Conservation (phyloP, 2,888 invertebrate species). For the Hipparchia semele region DNA sequence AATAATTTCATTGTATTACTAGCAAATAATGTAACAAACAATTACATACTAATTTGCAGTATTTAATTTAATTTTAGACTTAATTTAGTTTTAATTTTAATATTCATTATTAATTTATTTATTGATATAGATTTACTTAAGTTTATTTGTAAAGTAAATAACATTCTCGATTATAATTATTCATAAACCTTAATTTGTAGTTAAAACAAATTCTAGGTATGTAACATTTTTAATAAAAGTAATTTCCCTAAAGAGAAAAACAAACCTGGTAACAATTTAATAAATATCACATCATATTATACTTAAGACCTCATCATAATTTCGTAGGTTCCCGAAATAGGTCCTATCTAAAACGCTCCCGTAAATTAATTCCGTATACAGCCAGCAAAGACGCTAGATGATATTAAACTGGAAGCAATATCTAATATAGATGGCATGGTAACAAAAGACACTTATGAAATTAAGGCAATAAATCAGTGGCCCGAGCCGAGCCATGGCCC, state of each 20-base stretch:
- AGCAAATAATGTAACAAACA: too few relatives aligned
- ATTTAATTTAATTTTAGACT: too few relatives aligned
- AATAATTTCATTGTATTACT: too few relatives aligned
- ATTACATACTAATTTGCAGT: too few relatives aligned
- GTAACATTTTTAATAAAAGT: too few relatives aligned
- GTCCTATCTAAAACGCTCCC: conserved; percentile 20
- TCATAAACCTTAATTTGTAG: too few relatives aligned
- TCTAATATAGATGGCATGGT: conserved; percentile 58
- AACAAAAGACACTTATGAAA: conserved; percentile 83
- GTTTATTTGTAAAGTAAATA: too few relatives aligned
- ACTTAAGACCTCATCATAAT: conserved; percentile 8
- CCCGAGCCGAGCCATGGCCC: conserved; percentile 64
- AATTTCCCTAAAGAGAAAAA: background rate
- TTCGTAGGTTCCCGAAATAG: background rate
- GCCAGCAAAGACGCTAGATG: conserved; percentile 33
- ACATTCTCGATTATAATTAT: too few relatives aligned
- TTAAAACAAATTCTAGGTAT: too few relatives aligned
- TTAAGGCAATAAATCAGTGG: conserved; percentile 80
- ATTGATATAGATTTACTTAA: too few relatives aligned
- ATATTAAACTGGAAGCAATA: conserved; percentile 44
- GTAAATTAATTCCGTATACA: conserved; percentile 31
- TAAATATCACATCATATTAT: background rate
- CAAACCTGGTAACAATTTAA: background rate
- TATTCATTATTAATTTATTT: too few relatives aligned
- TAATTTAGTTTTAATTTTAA: too few relatives aligned